Evolutionary conservation across 2,113 vertebrate genomes (phyloP), one percentile per base, ranked within the genome.

Genomic region (Gallinago paraguaiae): DNA sequence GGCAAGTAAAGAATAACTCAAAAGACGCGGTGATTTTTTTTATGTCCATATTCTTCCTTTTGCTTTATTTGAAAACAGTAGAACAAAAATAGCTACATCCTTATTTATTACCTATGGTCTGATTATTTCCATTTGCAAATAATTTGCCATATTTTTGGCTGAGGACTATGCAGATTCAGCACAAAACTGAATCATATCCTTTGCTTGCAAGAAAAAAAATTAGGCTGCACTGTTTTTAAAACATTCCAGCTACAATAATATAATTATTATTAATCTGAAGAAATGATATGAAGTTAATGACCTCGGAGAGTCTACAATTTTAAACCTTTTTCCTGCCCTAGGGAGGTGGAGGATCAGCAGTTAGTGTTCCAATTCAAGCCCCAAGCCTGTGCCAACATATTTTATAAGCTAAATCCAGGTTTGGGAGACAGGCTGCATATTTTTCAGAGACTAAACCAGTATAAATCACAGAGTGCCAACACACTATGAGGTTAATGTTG

Each of bases 401-500:
- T 97, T 92, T 86, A 69, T 82, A 96, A 97, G 45, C 63, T 94
- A 96, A 97, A 94, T 57, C 61, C 70, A 56, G 76, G 87, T 96
- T 83, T 95, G 81, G 81, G 93, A 94, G 91, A 70, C 92, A 93
- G 81, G 92, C 92, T 91, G 91, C 81, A 25, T 92, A 78, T 96
- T 83, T 95, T 83, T 96, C 87, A 95, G 83, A 96, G 68, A 45
- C 92, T 75, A 94, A 97, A 94, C 94, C 85, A 95, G 64, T 70
- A 97, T 92, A 90, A 93, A 96, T 96, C 96, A 96, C 74, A 2
- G 48, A 92, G 76, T 93, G 95, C 94, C 93, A 95, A 86, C 74
- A 94, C 86, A 82, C 94, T 94, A 87, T 75, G 74, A 96, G 88
- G 82, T 76, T 97, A 96, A 97, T 96, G 79, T 90, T 95, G 92